Evolutionary conservation across 2,113 vertebrate genomes (phyloP), one percentile per base, ranked within the genome.

Genomic region (Marmota flaviventris): DNA sequence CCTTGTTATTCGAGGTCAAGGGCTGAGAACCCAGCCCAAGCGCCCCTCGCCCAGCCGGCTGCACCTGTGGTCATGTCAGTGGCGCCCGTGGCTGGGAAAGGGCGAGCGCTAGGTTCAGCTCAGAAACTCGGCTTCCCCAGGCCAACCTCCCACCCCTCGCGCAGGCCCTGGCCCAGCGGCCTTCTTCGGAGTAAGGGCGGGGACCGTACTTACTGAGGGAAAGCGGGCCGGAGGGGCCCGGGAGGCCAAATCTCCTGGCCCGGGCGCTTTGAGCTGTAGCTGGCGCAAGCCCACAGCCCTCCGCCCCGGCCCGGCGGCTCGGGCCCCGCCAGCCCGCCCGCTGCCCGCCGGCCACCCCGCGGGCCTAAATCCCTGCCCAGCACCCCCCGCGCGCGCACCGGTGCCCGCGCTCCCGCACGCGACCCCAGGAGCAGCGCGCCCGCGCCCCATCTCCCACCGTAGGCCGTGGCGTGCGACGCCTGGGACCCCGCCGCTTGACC

Each of bases 1-100:
- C 97, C 87, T 93, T 32, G 72, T 97, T 93, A 93, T 29, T 58
- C 27, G 9, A 72, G n/a, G 20, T 82, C 42, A 69, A 63, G 67
- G 63, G 58, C 22, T 56, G 85, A 51, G 42, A 69, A 73, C 18
- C 6, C 17, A 42, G 39, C 95, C 75, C 20, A 22, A 25, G 77
- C 32, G 88, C 96, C 83, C 67, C 77, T 86, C 45, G 48, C 88
- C 86, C n/a, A 29, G 85, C 58, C 70, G 42, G 94, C 97, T 70
- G 87, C 97, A 97, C 98, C 97, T 97, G 97, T 96, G 96, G 95
- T 84, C 97, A 86, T 82, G 90, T 84, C 95, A 97, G 53, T 61
- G 61, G 48, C 27, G 77, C 95, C 97, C 92, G 91, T 77, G 42
- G 79, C 56, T 67, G 91, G 67, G 27, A n/a, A 82, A 61, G 48